These are phyloP conservation scores for Drosophila longiperda DNA, from an alignment of 2,888 invertebrate species.

Conservation along the genomic window DNA sequence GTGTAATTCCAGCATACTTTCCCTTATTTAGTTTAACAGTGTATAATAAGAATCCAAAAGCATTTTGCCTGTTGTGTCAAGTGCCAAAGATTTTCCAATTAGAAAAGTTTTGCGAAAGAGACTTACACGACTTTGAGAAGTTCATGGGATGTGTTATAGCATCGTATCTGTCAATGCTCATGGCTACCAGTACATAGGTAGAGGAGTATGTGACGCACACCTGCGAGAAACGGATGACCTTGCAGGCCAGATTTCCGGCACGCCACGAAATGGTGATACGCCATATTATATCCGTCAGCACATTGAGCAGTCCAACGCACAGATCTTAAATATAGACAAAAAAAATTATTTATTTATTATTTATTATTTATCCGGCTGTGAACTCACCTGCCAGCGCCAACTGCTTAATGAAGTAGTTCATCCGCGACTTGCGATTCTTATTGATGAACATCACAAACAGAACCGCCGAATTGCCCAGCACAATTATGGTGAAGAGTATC, in stretches of 20 bases:
- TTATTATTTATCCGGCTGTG: not conserved
- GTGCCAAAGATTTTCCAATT: conserved; percentile 69
- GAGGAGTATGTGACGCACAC: conserved; percentile 96
- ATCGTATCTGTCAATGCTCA: conserved; percentile 96
- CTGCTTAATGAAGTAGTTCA: conserved; percentile 98
- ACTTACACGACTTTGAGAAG: conserved; percentile 97
- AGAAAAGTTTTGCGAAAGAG: conserved; percentile 64
- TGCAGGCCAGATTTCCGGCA: conserved; percentile 95
- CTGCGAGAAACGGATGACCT: conserved; percentile 93
- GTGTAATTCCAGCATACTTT: not conserved
- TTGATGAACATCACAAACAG: conserved; percentile 92
- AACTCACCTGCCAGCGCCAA: conserved; percentile 95
- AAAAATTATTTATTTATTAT: not conserved
- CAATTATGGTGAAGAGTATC: conserved; percentile 93
- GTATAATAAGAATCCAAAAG: not conserved
- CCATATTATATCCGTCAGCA: conserved; percentile 95
- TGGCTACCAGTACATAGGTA: conserved; percentile 95
- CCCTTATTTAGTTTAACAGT: not conserved
- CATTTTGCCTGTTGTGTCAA: conserved; percentile 33
- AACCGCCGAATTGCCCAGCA: conserved; percentile 94
- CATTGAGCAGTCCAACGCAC: conserved; percentile 94
- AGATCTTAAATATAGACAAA: conserved; percentile 88
- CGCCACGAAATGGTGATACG: conserved; percentile 95
- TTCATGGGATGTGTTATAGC: conserved; percentile 98
- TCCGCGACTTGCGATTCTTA: conserved; percentile 94